Evolutionary conservation across 2,113 vertebrate species (phyloP).

Genomic region (Bubo bubo): DNA sequence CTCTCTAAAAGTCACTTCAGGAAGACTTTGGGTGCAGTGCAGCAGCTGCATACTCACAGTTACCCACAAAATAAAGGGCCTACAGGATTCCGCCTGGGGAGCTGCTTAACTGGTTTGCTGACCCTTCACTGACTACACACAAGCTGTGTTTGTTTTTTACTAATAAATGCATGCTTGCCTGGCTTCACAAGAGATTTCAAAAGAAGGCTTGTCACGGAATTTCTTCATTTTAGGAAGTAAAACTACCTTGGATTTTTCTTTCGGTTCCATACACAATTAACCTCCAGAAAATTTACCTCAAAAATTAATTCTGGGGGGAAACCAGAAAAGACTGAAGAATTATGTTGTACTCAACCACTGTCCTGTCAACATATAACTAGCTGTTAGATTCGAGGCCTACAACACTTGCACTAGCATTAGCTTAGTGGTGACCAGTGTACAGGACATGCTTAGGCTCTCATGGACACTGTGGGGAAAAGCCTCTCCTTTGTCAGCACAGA

Average conservation of each 20-base stretch:
- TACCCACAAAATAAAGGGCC: not conserved
- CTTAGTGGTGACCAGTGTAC: not conserved
- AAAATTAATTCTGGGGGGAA: rapidly evolving
- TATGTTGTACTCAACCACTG: not conserved
- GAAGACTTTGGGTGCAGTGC: not conserved
- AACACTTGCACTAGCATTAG: rapidly evolving
- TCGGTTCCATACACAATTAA: not conserved
- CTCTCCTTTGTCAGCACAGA: not conserved
- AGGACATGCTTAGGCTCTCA: rapidly evolving
- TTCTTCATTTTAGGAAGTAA: not conserved
- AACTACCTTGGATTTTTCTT: not conserved
- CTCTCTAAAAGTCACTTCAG: not conserved
- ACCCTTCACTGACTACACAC: not conserved
- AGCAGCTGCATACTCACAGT: not conserved
- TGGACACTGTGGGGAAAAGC: not conserved
- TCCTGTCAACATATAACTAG: not conserved
- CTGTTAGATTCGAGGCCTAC: not conserved
- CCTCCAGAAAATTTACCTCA: not conserved
- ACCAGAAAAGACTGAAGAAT: not conserved
- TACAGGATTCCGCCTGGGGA: not conserved
- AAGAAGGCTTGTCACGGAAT: not conserved
- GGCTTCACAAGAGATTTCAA: not conserved
- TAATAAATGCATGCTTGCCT: not conserved
- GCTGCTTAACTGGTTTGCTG: not conserved
- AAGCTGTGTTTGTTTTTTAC: not conserved